These are phyloP conservation scores for Sinocyclocheilus anophthalmus DNA, from an alignment of 2,113 vertebrate species.

Conservation along the genomic window DNA sequence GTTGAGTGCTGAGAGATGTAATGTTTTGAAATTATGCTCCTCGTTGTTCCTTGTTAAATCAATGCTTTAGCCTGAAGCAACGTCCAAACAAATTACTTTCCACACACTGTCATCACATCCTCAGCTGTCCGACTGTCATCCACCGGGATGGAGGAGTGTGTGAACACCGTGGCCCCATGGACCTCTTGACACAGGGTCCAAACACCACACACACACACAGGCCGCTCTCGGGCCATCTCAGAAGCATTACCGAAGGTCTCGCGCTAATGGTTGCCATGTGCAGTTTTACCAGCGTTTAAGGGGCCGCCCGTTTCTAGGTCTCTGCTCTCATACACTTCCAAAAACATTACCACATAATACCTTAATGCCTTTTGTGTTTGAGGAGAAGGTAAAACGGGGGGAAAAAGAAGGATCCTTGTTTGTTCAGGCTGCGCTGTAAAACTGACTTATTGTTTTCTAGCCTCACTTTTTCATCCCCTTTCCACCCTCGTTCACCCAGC, in stretches of 20 bases:
- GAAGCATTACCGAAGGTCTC: slow-evolving; percentile 77
- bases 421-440: slow-evolving; percentile 48
- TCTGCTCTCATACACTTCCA: slow-evolving; percentile 78
- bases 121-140: slow-evolving; percentile 49
- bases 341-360: slow-evolving; percentile 82
- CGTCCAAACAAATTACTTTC: slow-evolving; percentile 57
- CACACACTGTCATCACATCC: slow-evolving; percentile 28
- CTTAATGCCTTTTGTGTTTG: slow-evolving; percentile 75
- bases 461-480: slow-evolving; percentile 47
- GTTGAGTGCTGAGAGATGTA: slow-evolving; percentile 38
- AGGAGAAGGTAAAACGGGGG: slow-evolving; percentile 70
- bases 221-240: slow-evolving; percentile 73
- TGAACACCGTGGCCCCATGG: slow-evolving; percentile 78
- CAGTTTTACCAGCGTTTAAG: slow-evolving; percentile 74
- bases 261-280: slow-evolving; percentile 84
- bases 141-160: slow-evolving; percentile 42
- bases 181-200: slow-evolving; percentile 73
- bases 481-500: slow-evolving; percentile 49
- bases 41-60: slow-evolving; percentile 21
- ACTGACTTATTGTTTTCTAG: slow-evolving; percentile 40
- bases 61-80: slow-evolving; percentile 43
- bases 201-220: slow-evolving; percentile 62
- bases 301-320: slow-evolving; percentile 59
- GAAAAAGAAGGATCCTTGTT: slow-evolving; percentile 59
- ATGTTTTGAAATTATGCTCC: slow-evolving; percentile 45